Conservation (phyloP, 2,888 invertebrate genomes). For the Agrypnus murinus region DNA sequence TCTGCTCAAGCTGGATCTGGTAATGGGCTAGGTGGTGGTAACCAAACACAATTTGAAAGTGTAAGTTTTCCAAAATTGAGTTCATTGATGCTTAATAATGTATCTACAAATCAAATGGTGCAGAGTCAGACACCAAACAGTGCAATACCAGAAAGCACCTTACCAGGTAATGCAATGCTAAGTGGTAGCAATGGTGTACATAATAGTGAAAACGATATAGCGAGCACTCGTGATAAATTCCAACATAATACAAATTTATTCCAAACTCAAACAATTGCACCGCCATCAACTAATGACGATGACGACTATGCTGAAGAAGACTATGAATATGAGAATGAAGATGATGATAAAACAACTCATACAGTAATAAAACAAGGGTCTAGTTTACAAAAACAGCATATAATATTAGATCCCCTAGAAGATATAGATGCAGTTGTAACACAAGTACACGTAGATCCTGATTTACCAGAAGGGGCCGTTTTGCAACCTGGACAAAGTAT, state of each 20-base stretch:
- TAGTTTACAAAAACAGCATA: slow-evolving; percentile 78
- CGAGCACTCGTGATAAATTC: no score
- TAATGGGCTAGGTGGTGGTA: slow-evolving; percentile 71
- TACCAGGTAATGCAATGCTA: no score
- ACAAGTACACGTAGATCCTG: slow-evolving; percentile 73
- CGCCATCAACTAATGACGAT: slow-evolving; percentile 52
- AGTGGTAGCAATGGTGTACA: no score
- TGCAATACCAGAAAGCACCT: no score
- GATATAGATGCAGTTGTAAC: slow-evolving; percentile 77
- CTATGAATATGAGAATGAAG: slow-evolving; percentile 70
- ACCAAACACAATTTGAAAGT: slow-evolving; percentile 57
- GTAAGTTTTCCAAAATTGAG: slow-evolving; percentile 45
- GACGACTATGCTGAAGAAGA: slow-evolving; percentile 72
- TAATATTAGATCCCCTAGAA: slow-evolving; percentile 75
- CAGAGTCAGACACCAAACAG: no score
- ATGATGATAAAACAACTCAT: slow-evolving; percentile 68
- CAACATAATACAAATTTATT: no score
- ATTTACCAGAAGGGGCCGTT: slow-evolving; percentile 74
- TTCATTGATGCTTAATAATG: slow-evolving; percentile 27
- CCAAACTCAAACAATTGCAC: slow-evolving; percentile 10
- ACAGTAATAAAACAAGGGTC: slow-evolving; percentile 72
- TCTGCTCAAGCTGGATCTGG: slow-evolving; percentile 90
- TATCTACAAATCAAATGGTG: no score
- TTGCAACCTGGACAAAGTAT: slow-evolving; percentile 80
- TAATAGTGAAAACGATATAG: no score